These are phyloP conservation scores for Paracanthobrama guichenoti DNA, from an alignment of 2,113 vertebrate genomes.

Conservation along the genomic window DNA sequence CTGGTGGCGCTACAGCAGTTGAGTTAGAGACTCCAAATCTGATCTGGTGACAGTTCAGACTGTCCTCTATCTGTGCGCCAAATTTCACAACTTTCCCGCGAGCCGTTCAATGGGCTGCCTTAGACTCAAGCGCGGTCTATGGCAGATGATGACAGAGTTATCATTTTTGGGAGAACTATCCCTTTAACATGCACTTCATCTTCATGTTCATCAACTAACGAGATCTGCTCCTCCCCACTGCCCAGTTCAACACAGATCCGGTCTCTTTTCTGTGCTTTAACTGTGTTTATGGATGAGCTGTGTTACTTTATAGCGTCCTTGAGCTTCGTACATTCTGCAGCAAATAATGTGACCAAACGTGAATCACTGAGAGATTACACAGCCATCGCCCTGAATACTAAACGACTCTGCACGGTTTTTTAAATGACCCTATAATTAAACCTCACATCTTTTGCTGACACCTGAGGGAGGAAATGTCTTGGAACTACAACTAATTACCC, in stretches of 20 bases:
- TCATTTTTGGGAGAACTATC: too few species aligned
- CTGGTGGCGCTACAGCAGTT: too few species aligned
- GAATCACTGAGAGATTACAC: background rate
- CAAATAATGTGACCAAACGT: background rate
- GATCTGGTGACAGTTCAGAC: too few species aligned
- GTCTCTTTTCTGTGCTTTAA: background rate
- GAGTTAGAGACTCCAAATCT: too few species aligned
- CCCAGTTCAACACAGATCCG: background rate
- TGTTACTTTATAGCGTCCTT: background rate
- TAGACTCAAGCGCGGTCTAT: too few species aligned
- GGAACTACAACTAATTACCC: constrained; percentile 15
- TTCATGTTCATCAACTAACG: background rate
- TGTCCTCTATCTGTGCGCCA: too few species aligned
- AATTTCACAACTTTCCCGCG: too few species aligned
- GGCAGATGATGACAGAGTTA: too few species aligned
- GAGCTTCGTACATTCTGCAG: background rate
- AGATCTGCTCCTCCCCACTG: background rate
- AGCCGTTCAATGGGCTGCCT: too few species aligned
- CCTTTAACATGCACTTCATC: background rate
- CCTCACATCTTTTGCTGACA: background rate
- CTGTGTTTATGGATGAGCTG: background rate
- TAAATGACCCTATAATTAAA: constrained; percentile 12
- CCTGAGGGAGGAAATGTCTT: background rate
- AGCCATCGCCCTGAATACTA: background rate
- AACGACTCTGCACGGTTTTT: background rate